Conservation (phyloP, 2,888 invertebrate species). For the Oxystoma pomonae region DNA sequence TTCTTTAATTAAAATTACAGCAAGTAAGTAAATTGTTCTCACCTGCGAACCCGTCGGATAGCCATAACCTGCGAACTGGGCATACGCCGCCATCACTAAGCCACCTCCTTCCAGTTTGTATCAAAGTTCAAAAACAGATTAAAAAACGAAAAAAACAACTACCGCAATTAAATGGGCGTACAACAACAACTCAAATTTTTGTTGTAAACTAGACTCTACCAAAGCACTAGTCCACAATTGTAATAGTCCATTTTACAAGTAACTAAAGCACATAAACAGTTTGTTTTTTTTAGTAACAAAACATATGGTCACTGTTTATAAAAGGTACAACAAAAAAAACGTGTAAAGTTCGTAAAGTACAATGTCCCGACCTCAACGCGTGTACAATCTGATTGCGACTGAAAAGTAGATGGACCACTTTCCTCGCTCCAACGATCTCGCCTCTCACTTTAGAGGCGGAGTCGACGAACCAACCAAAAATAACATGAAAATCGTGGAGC, state of each 20-base stretch:
- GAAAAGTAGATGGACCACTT: conserved; percentile 24
- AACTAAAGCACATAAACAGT: background rate
- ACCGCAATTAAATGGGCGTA: background rate
- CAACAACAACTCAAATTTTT: background rate
- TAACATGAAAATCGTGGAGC: conserved; percentile 43
- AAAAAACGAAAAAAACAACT: background rate
- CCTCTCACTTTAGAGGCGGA: conserved; percentile 36
- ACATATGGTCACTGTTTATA: background rate
- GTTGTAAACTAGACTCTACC: no score
- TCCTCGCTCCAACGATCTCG: conserved; percentile 34
- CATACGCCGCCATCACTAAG: conserved; percentile 68
- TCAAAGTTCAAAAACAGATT: background rate
- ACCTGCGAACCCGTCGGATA: conserved; percentile 93
- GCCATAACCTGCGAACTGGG: conserved; percentile 85
- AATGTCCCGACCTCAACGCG: conserved; percentile 24
- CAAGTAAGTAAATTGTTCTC: conserved; percentile 25
- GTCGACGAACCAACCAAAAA: conserved; percentile 35
- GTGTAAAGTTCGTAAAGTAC: background rate
- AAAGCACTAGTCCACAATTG: background rate
- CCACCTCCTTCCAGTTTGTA: conserved; percentile 14
- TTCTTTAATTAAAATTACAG: background rate
- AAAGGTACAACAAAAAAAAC: background rate
- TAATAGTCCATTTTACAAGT: background rate
- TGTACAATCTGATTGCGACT: conserved; percentile 47
- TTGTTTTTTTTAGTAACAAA: background rate